phyloP scores from a whole-genome alignment of 1,140 invertebrate species.

The Calliphora vicina region DNA sequence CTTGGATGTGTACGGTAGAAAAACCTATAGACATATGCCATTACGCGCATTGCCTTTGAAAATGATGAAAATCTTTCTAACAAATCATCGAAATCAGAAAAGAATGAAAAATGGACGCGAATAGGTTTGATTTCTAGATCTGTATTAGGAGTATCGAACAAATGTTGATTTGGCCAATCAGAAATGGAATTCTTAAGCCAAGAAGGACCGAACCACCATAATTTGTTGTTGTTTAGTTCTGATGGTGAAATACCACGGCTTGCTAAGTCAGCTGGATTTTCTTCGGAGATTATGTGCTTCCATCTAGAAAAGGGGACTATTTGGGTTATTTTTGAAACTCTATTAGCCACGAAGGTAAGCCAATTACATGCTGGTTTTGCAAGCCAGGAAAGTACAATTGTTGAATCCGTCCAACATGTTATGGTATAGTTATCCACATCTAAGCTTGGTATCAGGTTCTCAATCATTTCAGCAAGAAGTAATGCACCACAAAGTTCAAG shows the following conservation, averaged over 20 bases:
- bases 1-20: neutral
- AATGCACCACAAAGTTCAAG: constrained; percentile 57
- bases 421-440: constrained; percentile 45
- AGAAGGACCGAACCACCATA: neutral
- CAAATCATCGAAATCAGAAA: neutral
- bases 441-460: constrained; percentile 43
- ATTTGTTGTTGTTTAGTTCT: neutral
- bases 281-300: constrained; percentile 49
- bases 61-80: neutral
- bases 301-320: constrained; percentile 58
- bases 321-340: constrained; percentile 55
- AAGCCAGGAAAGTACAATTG: constrained; percentile 58
- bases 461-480: constrained; percentile 44
- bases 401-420: constrained; percentile 62
- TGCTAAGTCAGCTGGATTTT: constrained; percentile 64
- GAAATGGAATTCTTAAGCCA: neutral
- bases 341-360: too few species aligned
- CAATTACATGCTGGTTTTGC: constrained; percentile 48
- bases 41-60: neutral
- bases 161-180: neutral
- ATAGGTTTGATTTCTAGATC: neutral
- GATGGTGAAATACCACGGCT: constrained; percentile 56
- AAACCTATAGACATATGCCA: too few species aligned
- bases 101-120: neutral
- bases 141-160: neutral